Evolutionary conservation across 2,797 vertebrate species (phyloP).

Genomic region (Peromyscus aztecus): DNA sequence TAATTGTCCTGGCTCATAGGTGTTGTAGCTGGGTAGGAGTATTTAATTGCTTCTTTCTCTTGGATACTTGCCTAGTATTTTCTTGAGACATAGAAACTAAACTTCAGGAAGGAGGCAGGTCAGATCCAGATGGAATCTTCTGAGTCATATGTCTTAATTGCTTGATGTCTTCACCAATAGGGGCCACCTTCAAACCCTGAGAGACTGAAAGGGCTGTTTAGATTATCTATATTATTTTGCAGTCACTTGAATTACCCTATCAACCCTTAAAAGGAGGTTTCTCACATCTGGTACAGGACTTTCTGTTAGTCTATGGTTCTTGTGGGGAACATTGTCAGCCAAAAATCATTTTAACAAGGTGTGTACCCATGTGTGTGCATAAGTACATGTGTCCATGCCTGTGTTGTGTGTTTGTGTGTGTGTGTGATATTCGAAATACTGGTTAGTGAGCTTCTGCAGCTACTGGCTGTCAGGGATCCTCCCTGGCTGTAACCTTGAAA

Average conservation of each 20-base stretch:
- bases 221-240: no score
- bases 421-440: constrained; percentile 91
- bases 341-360: background rate
- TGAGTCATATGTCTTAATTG: background rate
- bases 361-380: no score
- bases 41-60: background rate
- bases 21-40: background rate
- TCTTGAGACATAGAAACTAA: background rate
- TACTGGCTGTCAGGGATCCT: constrained; percentile 92
- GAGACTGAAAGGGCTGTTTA: no score
- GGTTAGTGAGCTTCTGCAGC: constrained; percentile 93
- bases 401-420: background rate
- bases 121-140: background rate
- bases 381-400: no score
- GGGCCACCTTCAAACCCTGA: no score
- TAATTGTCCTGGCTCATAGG: background rate
- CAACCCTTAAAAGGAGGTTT: background rate
- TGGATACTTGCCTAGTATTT: background rate
- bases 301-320: background rate
- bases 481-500: constrained; percentile 88
- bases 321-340: background rate
- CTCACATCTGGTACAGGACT: background rate
- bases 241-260: background rate
- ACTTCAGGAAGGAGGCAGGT: background rate
- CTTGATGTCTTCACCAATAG: background rate